Evolutionary conservation across 2,113 vertebrate genomes (phyloP).

Genomic region (Numenius arquata): DNA sequence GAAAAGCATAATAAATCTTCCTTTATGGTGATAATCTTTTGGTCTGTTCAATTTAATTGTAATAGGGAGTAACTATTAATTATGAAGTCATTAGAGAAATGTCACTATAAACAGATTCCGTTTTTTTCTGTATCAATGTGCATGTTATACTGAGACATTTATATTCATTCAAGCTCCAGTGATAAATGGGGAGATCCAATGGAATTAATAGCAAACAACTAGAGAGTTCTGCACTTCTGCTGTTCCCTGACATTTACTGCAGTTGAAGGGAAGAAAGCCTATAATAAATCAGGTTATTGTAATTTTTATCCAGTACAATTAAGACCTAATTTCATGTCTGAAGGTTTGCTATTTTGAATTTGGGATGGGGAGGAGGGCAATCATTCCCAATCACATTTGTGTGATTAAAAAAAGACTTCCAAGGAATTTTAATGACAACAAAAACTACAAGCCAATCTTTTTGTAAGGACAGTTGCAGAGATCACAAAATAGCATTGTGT

Average conservation of each 20-base stretch:
- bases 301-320: slow-evolving; percentile 1
- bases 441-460: neutral
- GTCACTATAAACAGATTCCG: neutral
- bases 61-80: slow-evolving; percentile 26
- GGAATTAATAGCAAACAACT: neutral
- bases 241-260: slow-evolving; percentile 13
- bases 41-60: neutral
- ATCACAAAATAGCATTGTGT: neutral
- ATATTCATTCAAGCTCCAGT: neutral
- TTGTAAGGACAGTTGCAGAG: neutral
- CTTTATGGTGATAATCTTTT: neutral
- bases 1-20: neutral
- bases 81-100: slow-evolving; percentile 1
- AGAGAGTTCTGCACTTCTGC: neutral
- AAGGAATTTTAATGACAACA: neutral
- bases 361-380: neutral
- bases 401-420: neutral
- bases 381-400: neutral
- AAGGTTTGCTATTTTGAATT: neutral
- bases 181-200: neutral
- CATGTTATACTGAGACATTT: neutral
- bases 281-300: slow-evolving; percentile 1
- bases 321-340: slow-evolving; percentile 10
- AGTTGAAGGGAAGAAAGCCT: neutral
- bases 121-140: neutral